These are phyloP conservation scores for Drosophila diplacantha DNA, from an alignment of 2,888 invertebrate species.

Conservation along the genomic window DNA sequence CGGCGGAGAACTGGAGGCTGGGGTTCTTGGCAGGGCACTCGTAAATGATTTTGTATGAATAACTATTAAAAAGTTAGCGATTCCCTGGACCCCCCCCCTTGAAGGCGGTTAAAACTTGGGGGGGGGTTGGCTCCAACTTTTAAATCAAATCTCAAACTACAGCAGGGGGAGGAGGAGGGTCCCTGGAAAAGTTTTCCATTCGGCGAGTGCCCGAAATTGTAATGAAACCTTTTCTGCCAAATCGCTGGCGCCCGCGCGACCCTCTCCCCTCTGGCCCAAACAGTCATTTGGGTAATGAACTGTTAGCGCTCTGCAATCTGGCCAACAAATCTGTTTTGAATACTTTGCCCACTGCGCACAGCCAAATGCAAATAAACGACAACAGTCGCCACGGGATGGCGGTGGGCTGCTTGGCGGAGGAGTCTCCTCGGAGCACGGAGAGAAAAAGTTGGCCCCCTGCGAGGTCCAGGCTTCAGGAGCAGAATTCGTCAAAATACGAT, in stretches of 20 bases:
- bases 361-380: constrained; percentile 48
- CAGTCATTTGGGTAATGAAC: constrained; percentile 70
- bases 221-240: constrained; percentile 46
- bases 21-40: constrained; percentile 38
- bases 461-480: constrained; percentile 1
- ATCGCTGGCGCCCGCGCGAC: constrained; percentile 15
- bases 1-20: not conserved
- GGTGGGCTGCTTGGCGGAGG: constrained; percentile 1
- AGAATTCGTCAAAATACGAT: not conserved
- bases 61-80: constrained; percentile 66
- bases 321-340: constrained; percentile 68
- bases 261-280: constrained; percentile 3
- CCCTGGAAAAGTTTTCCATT: constrained; percentile 47
- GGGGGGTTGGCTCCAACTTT: constrained; percentile 20
- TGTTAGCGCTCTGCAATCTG: constrained; percentile 68
- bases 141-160: constrained; percentile 43
- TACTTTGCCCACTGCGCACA: constrained; percentile 46
- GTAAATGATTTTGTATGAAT: constrained; percentile 64
- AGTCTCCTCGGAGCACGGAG: constrained; percentile 2
- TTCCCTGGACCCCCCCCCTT: constrained; percentile 29
- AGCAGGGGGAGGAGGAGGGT: not conserved
- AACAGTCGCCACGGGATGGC: constrained; percentile 30
- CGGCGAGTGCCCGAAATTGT: constrained; percentile 37
- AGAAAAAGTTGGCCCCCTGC: constrained; percentile 1
- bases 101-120: constrained; percentile 14